Conservation (phyloP, 2,797 vertebrate species). For the Squalus acanthias region DNA sequence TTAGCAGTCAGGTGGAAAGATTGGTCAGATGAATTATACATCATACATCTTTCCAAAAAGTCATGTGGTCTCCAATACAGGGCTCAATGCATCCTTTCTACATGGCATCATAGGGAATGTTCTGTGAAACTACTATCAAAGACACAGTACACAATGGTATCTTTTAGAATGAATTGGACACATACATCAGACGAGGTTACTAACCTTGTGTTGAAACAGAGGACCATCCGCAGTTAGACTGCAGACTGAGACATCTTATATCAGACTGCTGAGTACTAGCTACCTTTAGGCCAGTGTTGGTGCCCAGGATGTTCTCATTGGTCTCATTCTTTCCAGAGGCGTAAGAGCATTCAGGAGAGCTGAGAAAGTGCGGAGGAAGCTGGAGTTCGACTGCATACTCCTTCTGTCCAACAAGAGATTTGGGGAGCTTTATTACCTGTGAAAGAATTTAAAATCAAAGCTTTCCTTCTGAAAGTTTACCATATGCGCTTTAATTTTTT, state of each 20-base stretch:
- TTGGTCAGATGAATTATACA: background rate
- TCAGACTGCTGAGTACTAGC: conserved; percentile 47
- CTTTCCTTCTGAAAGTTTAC: background rate
- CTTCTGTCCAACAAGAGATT: conserved; percentile 48
- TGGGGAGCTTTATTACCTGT: conserved; percentile 72
- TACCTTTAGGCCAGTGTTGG: conserved; percentile 35
- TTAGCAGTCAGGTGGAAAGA: background rate
- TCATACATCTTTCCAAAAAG: background rate
- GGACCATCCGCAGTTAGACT: conserved; percentile 43
- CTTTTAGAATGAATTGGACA: background rate
- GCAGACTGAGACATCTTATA: conserved; percentile 49
- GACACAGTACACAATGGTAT: background rate
- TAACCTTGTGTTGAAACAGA: conserved; percentile 59
- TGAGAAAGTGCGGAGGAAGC: conserved; percentile 47
- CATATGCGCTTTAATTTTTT: background rate
- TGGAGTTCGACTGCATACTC: conserved; percentile 45
- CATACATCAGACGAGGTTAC: conserved; percentile 35
- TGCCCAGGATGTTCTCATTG: conserved; percentile 25
- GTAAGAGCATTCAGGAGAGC: conserved; percentile 42
- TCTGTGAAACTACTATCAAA: background rate
- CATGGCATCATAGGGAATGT: background rate
- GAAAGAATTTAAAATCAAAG: conserved; percentile 37
- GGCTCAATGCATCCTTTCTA: background rate
- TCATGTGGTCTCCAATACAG: background rate
- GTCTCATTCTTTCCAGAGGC: conserved; percentile 43